Percentiles rank a stretch among this genome's conserved stretches.
These are phyloP conservation scores for Silurus lanzhouensis DNA, from an alignment of 2,797 vertebrate genomes.

Conservation along the genomic window DNA sequence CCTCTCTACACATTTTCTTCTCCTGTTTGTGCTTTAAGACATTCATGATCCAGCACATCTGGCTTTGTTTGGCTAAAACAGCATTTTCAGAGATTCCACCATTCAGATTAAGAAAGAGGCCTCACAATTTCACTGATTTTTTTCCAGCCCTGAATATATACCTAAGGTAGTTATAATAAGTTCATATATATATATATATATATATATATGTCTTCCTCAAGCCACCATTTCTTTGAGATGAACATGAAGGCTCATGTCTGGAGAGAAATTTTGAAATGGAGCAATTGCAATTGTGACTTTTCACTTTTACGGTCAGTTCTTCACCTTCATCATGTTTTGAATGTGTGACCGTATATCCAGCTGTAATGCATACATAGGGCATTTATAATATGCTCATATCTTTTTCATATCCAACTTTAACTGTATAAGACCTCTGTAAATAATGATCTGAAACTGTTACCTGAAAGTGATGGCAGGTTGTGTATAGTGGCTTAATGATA, in stretches of 20 bases:
- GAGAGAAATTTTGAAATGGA: too few relatives aligned
- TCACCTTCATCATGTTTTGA: too few relatives aligned
- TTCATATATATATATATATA: too few relatives aligned
- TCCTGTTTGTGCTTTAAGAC: constrained; percentile 18
- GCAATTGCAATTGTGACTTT: too few relatives aligned
- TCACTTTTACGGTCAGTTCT: too few relatives aligned
- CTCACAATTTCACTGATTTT: background rate
- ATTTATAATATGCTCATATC: background rate
- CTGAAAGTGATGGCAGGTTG: background rate
- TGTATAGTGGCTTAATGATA: background rate
- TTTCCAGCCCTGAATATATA: background rate
- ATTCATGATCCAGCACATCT: background rate
- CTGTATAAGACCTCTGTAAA: background rate
- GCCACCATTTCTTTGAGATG: too few relatives aligned
- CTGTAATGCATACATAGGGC: background rate
- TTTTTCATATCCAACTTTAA: background rate
- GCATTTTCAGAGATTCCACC: background rate
- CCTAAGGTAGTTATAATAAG: background rate
- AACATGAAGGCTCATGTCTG: too few relatives aligned
- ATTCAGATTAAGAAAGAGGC: background rate
- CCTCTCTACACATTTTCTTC: background rate
- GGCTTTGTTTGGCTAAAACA: background rate
- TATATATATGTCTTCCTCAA: too few relatives aligned
- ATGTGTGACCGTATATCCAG: too few relatives aligned
- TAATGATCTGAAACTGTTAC: background rate